phyloP scores from a whole-genome alignment of 2,797 vertebrate species.

The Onychomys torridus region DNA sequence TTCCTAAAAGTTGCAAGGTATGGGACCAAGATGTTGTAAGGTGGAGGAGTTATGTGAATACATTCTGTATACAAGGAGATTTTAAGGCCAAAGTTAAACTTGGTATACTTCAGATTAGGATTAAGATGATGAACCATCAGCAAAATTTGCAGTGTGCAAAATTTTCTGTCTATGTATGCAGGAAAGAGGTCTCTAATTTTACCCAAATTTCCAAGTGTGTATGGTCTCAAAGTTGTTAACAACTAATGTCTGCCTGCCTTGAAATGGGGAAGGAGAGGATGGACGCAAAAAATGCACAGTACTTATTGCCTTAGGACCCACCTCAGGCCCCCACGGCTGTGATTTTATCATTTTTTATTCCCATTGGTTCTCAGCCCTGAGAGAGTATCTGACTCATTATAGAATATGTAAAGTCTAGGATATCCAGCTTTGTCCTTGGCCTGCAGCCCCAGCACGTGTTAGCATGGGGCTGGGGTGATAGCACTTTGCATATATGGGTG shows the following conservation, averaged over 20 bases:
- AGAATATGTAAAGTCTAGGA: not conserved
- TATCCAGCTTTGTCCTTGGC: not conserved
- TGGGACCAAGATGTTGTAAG: not conserved
- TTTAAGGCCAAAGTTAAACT: not conserved
- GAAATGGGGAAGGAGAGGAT: not conserved
- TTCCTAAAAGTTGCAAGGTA: not conserved
- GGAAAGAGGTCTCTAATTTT: not conserved
- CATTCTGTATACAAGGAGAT: not conserved
- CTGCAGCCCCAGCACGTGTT: not conserved
- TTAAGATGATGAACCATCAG: not conserved
- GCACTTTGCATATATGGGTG: not conserved
- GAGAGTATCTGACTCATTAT: not conserved
- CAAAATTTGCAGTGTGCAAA: not conserved
- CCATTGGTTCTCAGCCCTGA: not conserved
- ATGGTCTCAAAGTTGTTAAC: not conserved
- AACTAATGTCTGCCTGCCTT: not conserved
- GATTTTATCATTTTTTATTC: not conserved
- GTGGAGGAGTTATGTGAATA: not conserved
- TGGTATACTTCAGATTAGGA: not conserved
- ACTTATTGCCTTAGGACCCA: not conserved
- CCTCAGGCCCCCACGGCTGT: not conserved
- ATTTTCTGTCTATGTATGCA: not conserved
- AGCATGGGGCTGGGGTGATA: accelerated
- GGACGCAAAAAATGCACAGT: not conserved
- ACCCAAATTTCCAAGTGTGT: not conserved